phyloP scores from a whole-genome alignment of 2,113 vertebrate species.

The Labrus mixtus region DNA sequence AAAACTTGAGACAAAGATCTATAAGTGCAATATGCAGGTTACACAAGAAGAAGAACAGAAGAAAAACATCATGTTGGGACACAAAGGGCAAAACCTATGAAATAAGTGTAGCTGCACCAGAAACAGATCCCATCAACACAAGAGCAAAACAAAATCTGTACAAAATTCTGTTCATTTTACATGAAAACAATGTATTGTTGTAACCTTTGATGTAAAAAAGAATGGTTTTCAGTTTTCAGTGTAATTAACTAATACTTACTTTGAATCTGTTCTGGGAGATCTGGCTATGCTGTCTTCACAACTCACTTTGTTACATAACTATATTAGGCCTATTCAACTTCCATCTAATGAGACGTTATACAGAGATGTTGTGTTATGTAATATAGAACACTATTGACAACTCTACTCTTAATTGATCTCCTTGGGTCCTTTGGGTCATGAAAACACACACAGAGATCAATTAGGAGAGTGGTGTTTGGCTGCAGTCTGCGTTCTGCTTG shows the following conservation, averaged over 20 bases:
- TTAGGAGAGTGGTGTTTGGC: background rate
- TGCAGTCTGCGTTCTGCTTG: background rate
- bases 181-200: background rate
- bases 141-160: background rate
- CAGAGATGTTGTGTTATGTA: background rate
- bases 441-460: conserved; percentile 2
- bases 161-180: background rate
- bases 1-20: background rate
- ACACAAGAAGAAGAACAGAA: background rate
- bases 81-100: background rate
- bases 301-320: background rate
- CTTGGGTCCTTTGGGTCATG: background rate
- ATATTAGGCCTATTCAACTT: background rate
- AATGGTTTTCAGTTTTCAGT: background rate
- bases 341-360: conserved; percentile 4
- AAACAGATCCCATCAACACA: background rate
- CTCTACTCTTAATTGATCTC: conserved; percentile 6
- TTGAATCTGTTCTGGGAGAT: background rate
- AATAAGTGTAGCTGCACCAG: background rate
- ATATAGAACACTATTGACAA: background rate
- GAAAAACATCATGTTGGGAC: background rate
- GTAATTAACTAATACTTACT: background rate
- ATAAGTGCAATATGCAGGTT: background rate
- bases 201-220: background rate
- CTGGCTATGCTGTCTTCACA: no score